Base-by-base conservation (phyloP, 2,888 invertebrate genomes). In the Corbicula japonica region DNA sequence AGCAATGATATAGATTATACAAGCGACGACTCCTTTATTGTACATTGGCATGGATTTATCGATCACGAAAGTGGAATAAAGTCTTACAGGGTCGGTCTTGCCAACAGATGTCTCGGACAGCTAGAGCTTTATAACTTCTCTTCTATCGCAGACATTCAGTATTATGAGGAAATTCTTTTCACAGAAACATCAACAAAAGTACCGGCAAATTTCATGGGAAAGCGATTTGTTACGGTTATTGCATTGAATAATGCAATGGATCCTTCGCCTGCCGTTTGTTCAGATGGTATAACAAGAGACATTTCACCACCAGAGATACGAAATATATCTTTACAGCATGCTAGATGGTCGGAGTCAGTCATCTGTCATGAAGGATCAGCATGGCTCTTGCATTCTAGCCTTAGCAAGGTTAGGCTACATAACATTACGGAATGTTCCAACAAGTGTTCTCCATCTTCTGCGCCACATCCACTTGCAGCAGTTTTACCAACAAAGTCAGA, bases 41-140 rank as follows among this genome's bases (percentile, higher is more conserved):
- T 83, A 18, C 76, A 70, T 38, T 87, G 86, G 87, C 63, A 81
- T 28, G 88, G 86, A 18, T 88, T 88, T 63, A 77, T 87, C 28
- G 88, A 88, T 46, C 87, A 88, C 28, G 88, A 88, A 65, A 87
- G 87, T 71, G 86, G 85, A 10, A 83, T 88, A 12, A 79, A 77
- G 26, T 44, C 68, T 2, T 88, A 86, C 60, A 54, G 75, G 48
- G 48, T 86, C 0, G 84, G 71, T 1, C n/a, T 86, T n/a, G 70
- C 85, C 6, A 44, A 60, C 21, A 41, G 48, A 34, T 86, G 86
- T 62, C 23, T 86, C 18, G 48, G 41, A 10, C n/a, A 30, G 18
- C 12, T 38, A 12, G 73, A 76, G 63, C 60, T 77, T 12, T 50
- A 35, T 5, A 62, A 69, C 21, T 6, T 21, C 60, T 21, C n/a